Evolutionary conservation across 2,113 vertebrate species (phyloP), one percentile per base, ranked within the genome.

Genomic region (Clupea harengus): DNA sequence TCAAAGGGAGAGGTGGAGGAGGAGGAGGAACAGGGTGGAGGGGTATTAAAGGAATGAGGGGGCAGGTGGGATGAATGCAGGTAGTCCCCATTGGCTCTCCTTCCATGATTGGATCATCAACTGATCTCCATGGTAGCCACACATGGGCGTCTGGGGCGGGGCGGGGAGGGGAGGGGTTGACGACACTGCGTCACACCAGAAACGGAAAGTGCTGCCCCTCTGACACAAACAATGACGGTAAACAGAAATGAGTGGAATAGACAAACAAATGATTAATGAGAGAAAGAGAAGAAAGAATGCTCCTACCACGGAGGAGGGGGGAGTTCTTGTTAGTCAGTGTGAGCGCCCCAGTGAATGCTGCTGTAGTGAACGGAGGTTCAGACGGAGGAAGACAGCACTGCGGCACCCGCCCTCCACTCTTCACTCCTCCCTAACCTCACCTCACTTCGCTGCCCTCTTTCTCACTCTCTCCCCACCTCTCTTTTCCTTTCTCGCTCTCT

Each of bases 41-140:
- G 93, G 82, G 78, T 1, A 22, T 6, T 4, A 60, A 6, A 85
- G 78, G 44, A 80, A 47, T 2, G 54, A 11, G 54, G 54, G 81
- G 50, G 72, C 54, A 83, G 86, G 86, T 82, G 83, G 86, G 89
- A 80, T 81, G 86, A 86, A 60, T 60, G 87, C 86, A 90, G 87
- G 89, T 90, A 86, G 82, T 82, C 88, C 89, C 88, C 91, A 94
- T 95, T 94, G 96, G 93, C 93, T 64, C 94, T 93, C 93, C 93
- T 88, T 46, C 96, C 95, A 94, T 95, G 93, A 95, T 96, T 93
- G 96, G 96, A 94, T 93, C 95, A 60, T 88, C 88, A 94, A 94
- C 93, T 94, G 93, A 93, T 93, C 95, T 92, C 94, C 94, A 94
- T 81, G 83, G 85, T 83, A 83, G 83, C 94, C 95, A 78, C 39